Percentiles rank a stretch among this genome's conserved stretches.
Conservation (phyloP, 2,113 vertebrate species). For the Erinaceus europaeus region DNA sequence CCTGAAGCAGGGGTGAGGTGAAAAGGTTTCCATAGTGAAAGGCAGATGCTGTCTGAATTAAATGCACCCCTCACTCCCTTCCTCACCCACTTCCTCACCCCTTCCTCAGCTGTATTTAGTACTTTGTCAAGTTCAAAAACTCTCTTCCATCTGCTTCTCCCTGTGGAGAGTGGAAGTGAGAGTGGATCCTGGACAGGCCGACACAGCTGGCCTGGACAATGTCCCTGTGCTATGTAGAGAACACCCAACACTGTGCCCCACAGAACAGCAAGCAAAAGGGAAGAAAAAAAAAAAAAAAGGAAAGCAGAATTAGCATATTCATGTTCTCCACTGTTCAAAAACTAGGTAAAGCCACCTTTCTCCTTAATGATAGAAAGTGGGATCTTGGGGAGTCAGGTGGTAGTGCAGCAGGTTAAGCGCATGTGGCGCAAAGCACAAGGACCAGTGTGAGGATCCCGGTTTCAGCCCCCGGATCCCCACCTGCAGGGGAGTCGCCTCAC, state of each 20-base stretch:
- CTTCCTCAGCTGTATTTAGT: not conserved
- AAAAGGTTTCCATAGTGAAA: not conserved
- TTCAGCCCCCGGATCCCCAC: too few species aligned
- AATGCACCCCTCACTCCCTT: not conserved
- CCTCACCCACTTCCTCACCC: not conserved
- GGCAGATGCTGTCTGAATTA: not conserved
- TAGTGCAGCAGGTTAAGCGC: too few species aligned
- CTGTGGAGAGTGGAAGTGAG: too few species aligned
- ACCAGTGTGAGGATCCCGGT: too few species aligned
- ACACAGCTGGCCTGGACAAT: not conserved
- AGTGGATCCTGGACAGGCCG: not conserved
- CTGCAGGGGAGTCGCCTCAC: too few species aligned
- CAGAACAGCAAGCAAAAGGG: not conserved
- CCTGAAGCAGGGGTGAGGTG: not conserved
- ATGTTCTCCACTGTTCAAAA: not conserved
- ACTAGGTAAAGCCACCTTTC: not conserved
- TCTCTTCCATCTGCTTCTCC: not conserved
- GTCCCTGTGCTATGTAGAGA: not conserved
- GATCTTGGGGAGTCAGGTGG: not conserved
- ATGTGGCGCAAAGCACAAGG: too few species aligned
- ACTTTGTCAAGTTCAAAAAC: not conserved
- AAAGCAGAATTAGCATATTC: not conserved
- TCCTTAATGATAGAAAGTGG: too few species aligned
- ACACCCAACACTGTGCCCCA: not conserved
- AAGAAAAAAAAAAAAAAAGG: too few species aligned